phyloP scores from a whole-genome alignment of 2,888 invertebrate species.

The Oxystoma pomonae region DNA sequence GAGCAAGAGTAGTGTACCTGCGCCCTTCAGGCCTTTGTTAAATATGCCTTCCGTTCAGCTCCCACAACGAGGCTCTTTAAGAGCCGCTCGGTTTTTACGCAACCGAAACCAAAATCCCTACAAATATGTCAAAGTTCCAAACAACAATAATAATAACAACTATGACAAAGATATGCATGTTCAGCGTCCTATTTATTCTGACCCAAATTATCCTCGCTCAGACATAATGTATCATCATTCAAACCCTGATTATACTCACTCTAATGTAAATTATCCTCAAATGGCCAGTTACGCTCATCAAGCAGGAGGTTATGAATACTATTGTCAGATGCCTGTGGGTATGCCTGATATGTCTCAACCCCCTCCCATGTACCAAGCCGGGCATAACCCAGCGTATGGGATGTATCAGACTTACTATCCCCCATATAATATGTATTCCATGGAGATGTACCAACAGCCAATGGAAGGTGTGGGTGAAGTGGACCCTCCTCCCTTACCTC shows the following conservation, averaged over 20 bases:
- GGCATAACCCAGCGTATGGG: conserved; percentile 7
- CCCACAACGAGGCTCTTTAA: background rate
- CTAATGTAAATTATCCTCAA: conserved; percentile 21
- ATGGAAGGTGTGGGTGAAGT: conserved; percentile 9
- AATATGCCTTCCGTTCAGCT: background rate
- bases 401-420: conserved; percentile 32
- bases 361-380: conserved; percentile 27
- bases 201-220: conserved; percentile 5
- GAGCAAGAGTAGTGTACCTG: background rate
- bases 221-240: too few relatives aligned
- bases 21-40: background rate
- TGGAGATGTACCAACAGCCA: conserved; percentile 34
- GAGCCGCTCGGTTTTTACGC: too few relatives aligned
- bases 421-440: conserved; percentile 37
- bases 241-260: conserved; percentile 7
- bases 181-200: background rate
- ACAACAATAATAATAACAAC: conserved; percentile 5
- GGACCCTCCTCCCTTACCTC: conserved; percentile 51
- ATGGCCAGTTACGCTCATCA: conserved; percentile 36
- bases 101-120: conserved; percentile 2
- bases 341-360: conserved; percentile 35
- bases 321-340: conserved; percentile 21
- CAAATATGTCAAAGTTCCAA: conserved; percentile 9
- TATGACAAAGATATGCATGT: too few relatives aligned
- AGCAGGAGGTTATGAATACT: conserved; percentile 18